phyloP scores from a whole-genome alignment of 2,797 vertebrate genomes.

The Melanotaenia parkinsoni region DNA sequence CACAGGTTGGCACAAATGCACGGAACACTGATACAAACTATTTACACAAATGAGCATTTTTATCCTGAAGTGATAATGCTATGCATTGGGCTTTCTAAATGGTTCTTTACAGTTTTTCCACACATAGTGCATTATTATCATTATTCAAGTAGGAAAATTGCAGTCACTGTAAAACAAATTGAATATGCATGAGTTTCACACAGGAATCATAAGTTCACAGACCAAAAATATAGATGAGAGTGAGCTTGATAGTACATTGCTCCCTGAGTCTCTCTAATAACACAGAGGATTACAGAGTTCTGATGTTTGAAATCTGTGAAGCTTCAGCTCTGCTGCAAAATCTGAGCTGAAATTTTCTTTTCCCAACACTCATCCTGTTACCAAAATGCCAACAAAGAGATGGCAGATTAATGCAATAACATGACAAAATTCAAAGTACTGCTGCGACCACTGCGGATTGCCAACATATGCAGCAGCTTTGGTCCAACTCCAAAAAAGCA shows the following conservation, averaged over 20 bases:
- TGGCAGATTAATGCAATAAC: conserved; percentile 3
- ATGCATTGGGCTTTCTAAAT: conserved; percentile 45
- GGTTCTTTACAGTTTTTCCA: conserved; percentile 36
- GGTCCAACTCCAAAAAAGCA: conserved; percentile 15
- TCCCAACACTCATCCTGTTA: conserved; percentile 7
- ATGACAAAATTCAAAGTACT: background rate
- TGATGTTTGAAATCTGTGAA: conserved; percentile 36
- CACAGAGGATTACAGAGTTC: conserved; percentile 47
- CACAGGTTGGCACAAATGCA: conserved; percentile 14
- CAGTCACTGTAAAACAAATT: conserved; percentile 51
- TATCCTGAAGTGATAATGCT: conserved; percentile 48
- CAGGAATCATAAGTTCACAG: conserved; percentile 66
- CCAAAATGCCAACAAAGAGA: background rate
- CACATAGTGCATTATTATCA: conserved; percentile 29
- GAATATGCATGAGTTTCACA: conserved; percentile 77
- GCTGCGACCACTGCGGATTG: background rate
- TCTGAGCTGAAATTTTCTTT: conserved; percentile 18
- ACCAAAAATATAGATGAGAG: conserved; percentile 71
- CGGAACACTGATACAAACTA: conserved; percentile 39
- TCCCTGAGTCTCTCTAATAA: conserved; percentile 42
- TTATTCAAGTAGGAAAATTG: conserved; percentile 52
- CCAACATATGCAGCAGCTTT: conserved; percentile 1
- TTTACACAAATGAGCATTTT: conserved; percentile 53
- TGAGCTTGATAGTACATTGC: conserved; percentile 56
- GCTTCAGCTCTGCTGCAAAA: conserved; percentile 9